These are phyloP conservation scores for Tragelaphus eurycerus DNA, from an alignment of 2,797 vertebrate genomes.

Conservation along the genomic window DNA sequence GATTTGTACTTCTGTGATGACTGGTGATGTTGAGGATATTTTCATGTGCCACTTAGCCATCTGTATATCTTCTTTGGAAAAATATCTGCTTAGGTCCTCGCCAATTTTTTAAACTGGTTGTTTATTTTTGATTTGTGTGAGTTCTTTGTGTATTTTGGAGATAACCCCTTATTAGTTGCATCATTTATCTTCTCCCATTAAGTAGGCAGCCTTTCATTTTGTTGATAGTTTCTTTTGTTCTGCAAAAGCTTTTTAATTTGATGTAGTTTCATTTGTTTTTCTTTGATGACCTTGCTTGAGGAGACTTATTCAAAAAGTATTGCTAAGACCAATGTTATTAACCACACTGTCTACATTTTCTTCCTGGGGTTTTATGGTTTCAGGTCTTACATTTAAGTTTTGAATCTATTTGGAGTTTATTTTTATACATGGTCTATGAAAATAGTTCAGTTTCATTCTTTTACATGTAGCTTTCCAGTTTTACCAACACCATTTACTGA, in stretches of 20 bases:
- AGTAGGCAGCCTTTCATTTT: not conserved
- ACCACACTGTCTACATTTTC: not conserved
- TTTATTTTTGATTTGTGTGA: not conserved
- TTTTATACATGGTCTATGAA: not conserved
- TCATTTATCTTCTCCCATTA: not conserved
- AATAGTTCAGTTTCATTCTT: not conserved
- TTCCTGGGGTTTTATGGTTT: not conserved
- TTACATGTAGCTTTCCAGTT: not conserved
- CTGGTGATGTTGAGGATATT: not conserved
- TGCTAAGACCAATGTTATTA: not conserved
- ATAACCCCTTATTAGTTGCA: not conserved
- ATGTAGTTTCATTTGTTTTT: not conserved
- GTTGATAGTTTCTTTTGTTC: not conserved
- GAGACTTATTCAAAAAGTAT: not conserved
- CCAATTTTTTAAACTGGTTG: not conserved
- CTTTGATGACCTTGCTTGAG: not conserved
- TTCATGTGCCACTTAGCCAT: not conserved
- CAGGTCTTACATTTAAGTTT: not conserved
- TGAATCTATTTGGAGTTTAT: not conserved
- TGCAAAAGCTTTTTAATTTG: not conserved
- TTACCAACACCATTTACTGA: not conserved
- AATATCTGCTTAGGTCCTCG: not conserved
- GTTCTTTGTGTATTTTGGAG: not conserved
- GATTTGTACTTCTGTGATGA: not conserved
- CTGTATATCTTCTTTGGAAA: not conserved